A percentile compares a stretch with the other conserved stretches of the same genome.
phyloP scores from a whole-genome alignment of 2,797 vertebrate species.

The Molossus alvarezi region DNA sequence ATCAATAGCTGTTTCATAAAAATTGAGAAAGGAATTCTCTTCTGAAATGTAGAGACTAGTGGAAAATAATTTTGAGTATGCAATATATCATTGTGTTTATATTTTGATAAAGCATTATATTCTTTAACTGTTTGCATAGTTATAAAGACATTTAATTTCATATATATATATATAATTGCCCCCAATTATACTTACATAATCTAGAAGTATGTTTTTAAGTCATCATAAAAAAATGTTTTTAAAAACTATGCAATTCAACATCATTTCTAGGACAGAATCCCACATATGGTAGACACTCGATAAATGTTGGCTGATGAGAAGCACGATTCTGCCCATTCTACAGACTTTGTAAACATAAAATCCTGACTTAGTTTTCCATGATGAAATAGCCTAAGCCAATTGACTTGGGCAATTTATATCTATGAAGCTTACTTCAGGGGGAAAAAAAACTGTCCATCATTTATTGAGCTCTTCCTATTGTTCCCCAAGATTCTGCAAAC shows the following conservation, averaged over 20 bases:
- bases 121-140: conserved; percentile 30
- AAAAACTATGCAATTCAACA: background rate
- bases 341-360: background rate
- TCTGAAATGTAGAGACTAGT: conserved; percentile 16
- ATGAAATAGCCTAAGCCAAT: conserved; percentile 46
- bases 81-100: background rate
- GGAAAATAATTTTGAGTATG: background rate
- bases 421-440: conserved; percentile 1
- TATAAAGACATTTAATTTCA: conserved; percentile 16
- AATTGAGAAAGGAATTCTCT: background rate
- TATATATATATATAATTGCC: conserved; percentile 9
- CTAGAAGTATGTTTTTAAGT: background rate
- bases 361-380: conserved; percentile 26
- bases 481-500: background rate
- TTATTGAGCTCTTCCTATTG: conserved; percentile 9
- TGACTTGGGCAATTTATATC: background rate
- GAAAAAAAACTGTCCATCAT: conserved; percentile 30
- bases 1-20: conserved; percentile 53
- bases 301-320: background rate
- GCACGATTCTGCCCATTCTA: background rate
- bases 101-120: conserved; percentile 36
- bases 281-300: background rate
- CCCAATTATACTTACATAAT: background rate
- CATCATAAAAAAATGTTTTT: background rate
- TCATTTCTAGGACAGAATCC: background rate